Conservation (phyloP, 2,113 vertebrate genomes). For the Syrrhaptes paradoxus region DNA sequence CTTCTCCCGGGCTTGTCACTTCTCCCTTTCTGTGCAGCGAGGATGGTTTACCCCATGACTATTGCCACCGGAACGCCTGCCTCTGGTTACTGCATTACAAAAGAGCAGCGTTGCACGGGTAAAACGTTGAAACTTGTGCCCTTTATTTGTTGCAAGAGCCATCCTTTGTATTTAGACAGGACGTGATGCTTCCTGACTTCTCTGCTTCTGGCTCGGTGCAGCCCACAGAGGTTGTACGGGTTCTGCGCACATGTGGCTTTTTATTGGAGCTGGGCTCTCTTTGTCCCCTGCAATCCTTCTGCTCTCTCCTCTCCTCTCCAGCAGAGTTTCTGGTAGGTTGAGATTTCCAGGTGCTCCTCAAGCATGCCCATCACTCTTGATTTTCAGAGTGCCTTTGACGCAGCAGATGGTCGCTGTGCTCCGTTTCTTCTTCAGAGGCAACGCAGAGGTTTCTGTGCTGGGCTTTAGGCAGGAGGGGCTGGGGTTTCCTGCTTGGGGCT, state of each 20-base stretch:
- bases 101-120: fast-evolving
- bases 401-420: not conserved
- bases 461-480: not conserved
- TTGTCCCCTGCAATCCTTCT: not conserved
- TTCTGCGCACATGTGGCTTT: not conserved
- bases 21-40: not conserved
- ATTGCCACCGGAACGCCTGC: fast-evolving
- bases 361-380: not conserved
- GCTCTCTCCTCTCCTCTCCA: not conserved
- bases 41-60: not conserved
- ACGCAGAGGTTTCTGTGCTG: not conserved
- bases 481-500: not conserved
- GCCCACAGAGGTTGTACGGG: no score
- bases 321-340: not conserved
- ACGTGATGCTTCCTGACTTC: not conserved
- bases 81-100: not conserved
- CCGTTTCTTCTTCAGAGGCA: not conserved
- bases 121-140: not conserved
- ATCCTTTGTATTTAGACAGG: not conserved
- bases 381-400: not conserved
- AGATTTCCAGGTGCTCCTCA: no score
- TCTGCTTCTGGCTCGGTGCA: not conserved
- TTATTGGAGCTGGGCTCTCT: not conserved
- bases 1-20: not conserved
- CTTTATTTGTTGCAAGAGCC: not conserved